A percentile compares a stretch with the other conserved stretches of the same genome.
phyloP scores from a whole-genome alignment of 2,113 vertebrate species.

The Machaerirhynchus nigripectus region DNA sequence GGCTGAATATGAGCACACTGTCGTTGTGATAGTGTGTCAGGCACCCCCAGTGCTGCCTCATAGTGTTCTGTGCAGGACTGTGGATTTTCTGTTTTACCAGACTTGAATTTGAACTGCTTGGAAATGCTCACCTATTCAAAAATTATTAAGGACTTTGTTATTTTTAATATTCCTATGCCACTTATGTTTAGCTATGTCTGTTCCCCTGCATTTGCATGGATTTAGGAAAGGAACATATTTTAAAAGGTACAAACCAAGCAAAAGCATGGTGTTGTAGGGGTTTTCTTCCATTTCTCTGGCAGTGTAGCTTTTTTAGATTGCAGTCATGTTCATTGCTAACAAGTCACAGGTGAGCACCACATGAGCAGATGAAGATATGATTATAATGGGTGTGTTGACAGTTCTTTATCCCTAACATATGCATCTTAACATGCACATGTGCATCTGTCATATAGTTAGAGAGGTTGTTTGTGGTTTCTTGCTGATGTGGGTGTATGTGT shows the following conservation, averaged over 20 bases:
- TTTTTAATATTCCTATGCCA: background rate
- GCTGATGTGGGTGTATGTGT: background rate
- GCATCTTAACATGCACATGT: constrained; percentile 72
- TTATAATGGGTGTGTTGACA: constrained; percentile 81
- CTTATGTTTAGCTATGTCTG: background rate
- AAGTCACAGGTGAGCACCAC: constrained; percentile 78
- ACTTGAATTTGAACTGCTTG: background rate
- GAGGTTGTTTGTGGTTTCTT: constrained; percentile 31
- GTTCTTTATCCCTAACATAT: constrained; percentile 72
- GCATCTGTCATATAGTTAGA: constrained; percentile 61
- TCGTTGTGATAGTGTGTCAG: background rate
- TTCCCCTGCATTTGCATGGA: background rate
- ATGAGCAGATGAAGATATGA: constrained; percentile 75
- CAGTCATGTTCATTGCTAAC: constrained; percentile 75
- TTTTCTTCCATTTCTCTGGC: constrained; percentile 20
- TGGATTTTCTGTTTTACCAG: background rate
- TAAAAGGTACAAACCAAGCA: background rate
- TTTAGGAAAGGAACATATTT: background rate
- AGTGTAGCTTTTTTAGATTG: constrained; percentile 57
- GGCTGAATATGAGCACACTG: background rate
- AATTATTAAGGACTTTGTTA: background rate
- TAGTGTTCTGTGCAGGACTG: background rate
- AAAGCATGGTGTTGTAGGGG: background rate
- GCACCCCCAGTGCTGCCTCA: background rate
- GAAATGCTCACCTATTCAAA: background rate